A percentile compares a stretch with the other conserved stretches of the same genome.
These are phyloP conservation scores for Acromyrmex charruanus DNA, from an alignment of 1,140 invertebrate species.

Conservation along the genomic window DNA sequence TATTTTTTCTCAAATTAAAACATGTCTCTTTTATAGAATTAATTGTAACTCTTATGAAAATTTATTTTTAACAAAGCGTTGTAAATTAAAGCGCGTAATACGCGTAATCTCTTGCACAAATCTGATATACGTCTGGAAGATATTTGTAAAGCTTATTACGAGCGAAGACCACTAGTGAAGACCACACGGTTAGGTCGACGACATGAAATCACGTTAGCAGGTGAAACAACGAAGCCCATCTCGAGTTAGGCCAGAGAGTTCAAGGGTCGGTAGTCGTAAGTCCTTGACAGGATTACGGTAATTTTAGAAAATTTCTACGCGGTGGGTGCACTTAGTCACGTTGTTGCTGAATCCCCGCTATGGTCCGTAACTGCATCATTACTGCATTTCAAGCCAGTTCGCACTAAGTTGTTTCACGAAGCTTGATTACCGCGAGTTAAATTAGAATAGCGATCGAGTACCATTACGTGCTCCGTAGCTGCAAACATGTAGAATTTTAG, in stretches of 20 bases:
- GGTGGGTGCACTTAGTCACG: conserved; percentile 10
- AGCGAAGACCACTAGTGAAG: conserved; percentile 65
- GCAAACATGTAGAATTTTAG: not conserved
- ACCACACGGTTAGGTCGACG: conserved; percentile 71
- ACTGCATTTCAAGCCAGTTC: not conserved
- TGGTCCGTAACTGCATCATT: conserved; percentile 16
- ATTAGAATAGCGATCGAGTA: conserved; percentile 2
- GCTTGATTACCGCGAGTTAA: conserved; percentile 9
- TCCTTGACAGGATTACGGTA: conserved; percentile 72
- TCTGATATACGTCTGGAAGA: not conserved
- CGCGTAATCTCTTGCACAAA: not conserved
- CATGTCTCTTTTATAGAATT: not conserved
- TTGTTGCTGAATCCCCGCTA: conserved; percentile 14
- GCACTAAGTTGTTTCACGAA: not conserved
- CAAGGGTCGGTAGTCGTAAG: conserved; percentile 65
- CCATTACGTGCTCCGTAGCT: not conserved
- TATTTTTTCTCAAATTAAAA: not conserved
- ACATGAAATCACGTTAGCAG: conserved; percentile 77
- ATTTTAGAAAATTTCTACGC: conserved; percentile 67
- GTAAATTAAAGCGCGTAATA: not conserved
- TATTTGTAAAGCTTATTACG: not conserved
- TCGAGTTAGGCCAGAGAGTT: conserved; percentile 67
- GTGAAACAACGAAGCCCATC: conserved; percentile 74
- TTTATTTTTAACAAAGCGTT: not conserved
- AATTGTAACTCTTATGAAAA: not conserved